Evolutionary conservation across 2,113 vertebrate species (phyloP).

Genomic region (Lethenteron camtschaticum): DNA sequence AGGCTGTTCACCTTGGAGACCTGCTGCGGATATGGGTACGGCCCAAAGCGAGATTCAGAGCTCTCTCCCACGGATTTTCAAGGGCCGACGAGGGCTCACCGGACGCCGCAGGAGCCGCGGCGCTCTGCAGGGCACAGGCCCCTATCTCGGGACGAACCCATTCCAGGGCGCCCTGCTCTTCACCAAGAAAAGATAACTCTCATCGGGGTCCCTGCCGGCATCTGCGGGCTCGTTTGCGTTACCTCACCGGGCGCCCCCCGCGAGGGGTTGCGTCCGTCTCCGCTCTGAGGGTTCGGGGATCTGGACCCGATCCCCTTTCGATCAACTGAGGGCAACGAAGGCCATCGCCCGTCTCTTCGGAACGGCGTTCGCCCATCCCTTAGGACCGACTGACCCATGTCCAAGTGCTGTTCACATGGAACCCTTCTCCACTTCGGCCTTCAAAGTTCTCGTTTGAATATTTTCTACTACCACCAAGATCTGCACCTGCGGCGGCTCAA

Average conservation of each 20-base stretch:
- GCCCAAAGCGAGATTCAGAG: too few species aligned
- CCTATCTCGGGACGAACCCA: too few species aligned
- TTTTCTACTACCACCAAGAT: conserved; percentile 12
- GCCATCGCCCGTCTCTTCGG: too few species aligned
- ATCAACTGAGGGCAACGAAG: too few species aligned
- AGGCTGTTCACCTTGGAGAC: background rate
- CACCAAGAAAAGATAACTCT: background rate
- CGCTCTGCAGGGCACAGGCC: background rate
- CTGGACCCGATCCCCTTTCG: too few species aligned
- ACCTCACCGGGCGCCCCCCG: background rate
- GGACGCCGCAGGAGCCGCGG: conserved; percentile 1
- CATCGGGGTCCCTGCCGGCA: background rate
- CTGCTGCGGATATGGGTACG: background rate
- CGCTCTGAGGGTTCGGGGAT: too few species aligned
- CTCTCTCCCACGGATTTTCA: background rate
- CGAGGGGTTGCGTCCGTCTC: background rate
- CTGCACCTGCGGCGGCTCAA: conserved; percentile 14
- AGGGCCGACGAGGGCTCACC: background rate
- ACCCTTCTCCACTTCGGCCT: background rate
- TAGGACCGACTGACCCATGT: background rate
- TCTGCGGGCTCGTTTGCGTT: background rate
- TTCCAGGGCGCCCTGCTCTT: background rate
- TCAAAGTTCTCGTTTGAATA: background rate
- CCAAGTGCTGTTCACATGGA: conserved; percentile 10
- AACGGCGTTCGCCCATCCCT: too few species aligned